Percentiles rank a stretch among this genome's conserved stretches.
Conservation (phyloP, 2,113 vertebrate genomes). For the Lamprotornis superbus region DNA sequence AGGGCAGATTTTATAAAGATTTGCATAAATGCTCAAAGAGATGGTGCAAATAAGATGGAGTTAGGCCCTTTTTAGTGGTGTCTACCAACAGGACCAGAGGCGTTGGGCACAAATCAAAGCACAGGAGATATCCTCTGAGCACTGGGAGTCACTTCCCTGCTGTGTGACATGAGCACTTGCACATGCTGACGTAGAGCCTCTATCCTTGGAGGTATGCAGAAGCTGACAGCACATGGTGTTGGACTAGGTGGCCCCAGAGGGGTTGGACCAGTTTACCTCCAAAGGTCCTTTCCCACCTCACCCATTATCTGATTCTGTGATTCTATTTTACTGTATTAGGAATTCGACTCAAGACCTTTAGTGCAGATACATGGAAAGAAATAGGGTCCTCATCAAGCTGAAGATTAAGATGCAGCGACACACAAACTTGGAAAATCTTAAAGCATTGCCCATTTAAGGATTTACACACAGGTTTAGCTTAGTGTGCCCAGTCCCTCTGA, state of each 20-base stretch:
- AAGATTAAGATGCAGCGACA: not conserved
- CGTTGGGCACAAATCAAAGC: not conserved
- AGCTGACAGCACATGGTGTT: not conserved
- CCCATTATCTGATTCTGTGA: not conserved
- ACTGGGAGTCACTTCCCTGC: not conserved
- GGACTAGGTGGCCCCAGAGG: too few species aligned
- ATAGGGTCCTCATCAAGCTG: not conserved
- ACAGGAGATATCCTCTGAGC: not conserved
- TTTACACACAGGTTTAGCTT: not conserved
- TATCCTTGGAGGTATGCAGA: not conserved
- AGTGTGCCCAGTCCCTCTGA: not conserved
- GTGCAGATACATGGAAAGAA: not conserved
- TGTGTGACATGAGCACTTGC: not conserved
- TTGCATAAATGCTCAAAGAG: not conserved
- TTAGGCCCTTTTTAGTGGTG: not conserved
- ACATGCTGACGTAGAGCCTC: not conserved
- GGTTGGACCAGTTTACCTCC: not conserved
- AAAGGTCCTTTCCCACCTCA: not conserved
- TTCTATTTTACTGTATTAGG: not conserved
- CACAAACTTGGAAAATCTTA: not conserved
- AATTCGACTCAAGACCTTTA: not conserved
- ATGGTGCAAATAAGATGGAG: not conserved
- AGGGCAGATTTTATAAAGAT: not conserved
- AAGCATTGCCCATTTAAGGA: not conserved
- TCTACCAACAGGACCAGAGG: not conserved